Evolutionary conservation across 2,888 invertebrate genomes (phyloP).

Genomic region (Phrixothrix hirtus): DNA sequence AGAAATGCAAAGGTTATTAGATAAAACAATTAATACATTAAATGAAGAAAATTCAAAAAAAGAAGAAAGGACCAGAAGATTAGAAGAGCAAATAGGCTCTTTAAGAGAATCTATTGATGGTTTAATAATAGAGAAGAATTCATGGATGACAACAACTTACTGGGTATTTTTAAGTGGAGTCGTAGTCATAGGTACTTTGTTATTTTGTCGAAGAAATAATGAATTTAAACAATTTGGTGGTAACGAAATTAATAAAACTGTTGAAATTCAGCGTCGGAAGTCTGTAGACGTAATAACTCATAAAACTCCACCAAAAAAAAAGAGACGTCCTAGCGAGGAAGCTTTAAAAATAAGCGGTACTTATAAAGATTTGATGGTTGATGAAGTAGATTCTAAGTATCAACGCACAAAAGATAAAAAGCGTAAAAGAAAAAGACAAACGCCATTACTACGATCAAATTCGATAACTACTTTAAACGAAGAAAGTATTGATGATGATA

Average conservation of each 20-base stretch:
- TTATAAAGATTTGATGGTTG: slow-evolving; percentile 63
- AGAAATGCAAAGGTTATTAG: slow-evolving; percentile 85
- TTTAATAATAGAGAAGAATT: slow-evolving; percentile 66
- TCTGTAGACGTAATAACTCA: slow-evolving; percentile 68
- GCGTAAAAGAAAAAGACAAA: slow-evolving; percentile 40
- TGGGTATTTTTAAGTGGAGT: slow-evolving; percentile 61
- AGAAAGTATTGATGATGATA: slow-evolving; percentile 31
- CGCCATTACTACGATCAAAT: slow-evolving; percentile 38
- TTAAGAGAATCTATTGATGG: slow-evolving; percentile 65
- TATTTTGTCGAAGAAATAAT: slow-evolving; percentile 58
- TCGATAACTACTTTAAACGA: slow-evolving; percentile 42
- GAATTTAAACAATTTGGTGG: slow-evolving; percentile 32
- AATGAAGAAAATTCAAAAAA: slow-evolving; percentile 75
- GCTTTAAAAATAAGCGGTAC: slow-evolving; percentile 64
- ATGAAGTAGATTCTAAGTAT: slow-evolving; percentile 53
- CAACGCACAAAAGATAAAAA: slow-evolving; percentile 48
- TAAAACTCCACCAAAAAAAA: slow-evolving; percentile 60
- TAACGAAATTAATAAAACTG: slow-evolving; percentile 17
- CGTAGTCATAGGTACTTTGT: slow-evolving; percentile 58
- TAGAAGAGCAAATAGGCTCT: slow-evolving; percentile 65
- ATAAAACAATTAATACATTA: slow-evolving; percentile 75
- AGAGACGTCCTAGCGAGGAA: slow-evolving; percentile 75
- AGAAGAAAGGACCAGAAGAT: slow-evolving; percentile 68
- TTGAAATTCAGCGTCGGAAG: slow-evolving; percentile 59
- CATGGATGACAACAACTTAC: slow-evolving; percentile 65